phyloP scores from a whole-genome alignment of 2,113 vertebrate genomes.

The Ciconia stormi region DNA sequence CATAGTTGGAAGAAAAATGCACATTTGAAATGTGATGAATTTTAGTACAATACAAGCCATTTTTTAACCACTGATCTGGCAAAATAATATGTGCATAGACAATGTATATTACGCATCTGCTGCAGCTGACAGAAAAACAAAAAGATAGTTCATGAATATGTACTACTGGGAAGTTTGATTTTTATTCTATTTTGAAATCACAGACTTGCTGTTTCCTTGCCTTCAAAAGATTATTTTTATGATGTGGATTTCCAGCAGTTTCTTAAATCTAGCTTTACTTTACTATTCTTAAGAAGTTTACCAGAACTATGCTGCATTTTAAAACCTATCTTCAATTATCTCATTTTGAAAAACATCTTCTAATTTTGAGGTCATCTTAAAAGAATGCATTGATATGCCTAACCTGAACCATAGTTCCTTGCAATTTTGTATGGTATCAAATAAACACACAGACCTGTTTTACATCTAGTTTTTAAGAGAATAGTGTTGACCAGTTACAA shows the following conservation, averaged over 20 bases:
- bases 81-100: slow-evolving; percentile 25
- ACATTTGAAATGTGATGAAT: slow-evolving; percentile 24
- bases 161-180: slow-evolving; percentile 8
- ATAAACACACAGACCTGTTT: background rate
- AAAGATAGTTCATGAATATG: slow-evolving; percentile 58
- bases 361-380: background rate
- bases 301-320: background rate
- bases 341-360: background rate
- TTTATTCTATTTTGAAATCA: slow-evolving; percentile 45
- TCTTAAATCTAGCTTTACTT: background rate
- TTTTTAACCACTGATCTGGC: slow-evolving; percentile 14
- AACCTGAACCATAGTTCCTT: background rate
- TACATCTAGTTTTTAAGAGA: background rate
- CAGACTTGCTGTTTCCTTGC: background rate
- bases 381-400: background rate
- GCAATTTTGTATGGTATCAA: background rate
- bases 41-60: background rate
- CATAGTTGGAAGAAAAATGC: background rate
- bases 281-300: background rate
- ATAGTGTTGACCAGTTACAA: background rate
- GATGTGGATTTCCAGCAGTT: background rate
- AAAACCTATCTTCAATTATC: background rate
- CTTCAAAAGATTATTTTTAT: slow-evolving; percentile 1
- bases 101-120: background rate
- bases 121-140: slow-evolving; percentile 49